Base-by-base conservation (phyloP, 2,797 vertebrate species). In the Cephalopachus bancanus region DNA sequence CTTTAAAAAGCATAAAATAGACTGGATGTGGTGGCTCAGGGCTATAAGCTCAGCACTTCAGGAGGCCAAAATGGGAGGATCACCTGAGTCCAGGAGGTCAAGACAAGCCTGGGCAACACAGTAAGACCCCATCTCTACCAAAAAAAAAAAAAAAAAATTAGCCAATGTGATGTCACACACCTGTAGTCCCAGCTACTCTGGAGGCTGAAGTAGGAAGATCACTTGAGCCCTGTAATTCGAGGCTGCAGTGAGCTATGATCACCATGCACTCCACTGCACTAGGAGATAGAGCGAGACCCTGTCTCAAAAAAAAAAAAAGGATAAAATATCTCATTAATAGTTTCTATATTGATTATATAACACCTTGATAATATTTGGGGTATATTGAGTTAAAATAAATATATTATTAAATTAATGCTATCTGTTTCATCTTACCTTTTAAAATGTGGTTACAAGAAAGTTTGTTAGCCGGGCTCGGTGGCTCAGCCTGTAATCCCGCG, bases 361-460 rank as follows among this genome's bases (percentile, higher is more conserved):
- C 62, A 37, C 64, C 65, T 75, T 92, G 65, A 62, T 83, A 33
- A 59, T 84, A 94, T 74, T 75, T 83, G 10, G 64, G 55, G 12
- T 59, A 28, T 44, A 10, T 30, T 64, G 3, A 9, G 16, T 86
- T 85, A 92, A 55, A 19, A 80, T 84, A 93, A 69, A 85, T 93
- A 26, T 26, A 80, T 94, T 62, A 30, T 60, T 51, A 26, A 85
- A 55, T 85, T 69, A 91, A 78, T 78, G 69, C 91, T 2, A n/a
- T 22, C 28, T 72, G 5, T 76, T 89, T 72, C 24, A 76, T 83
- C 79, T 85, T 89, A n/a, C 65, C 33, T 94, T 95, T 89, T 89
- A 15, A 88, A 94, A 84, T 75, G 14, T 74, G 67, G 55, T 44
- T 62, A 20, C 5, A 69, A 80, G 79, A 85, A 49, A 92, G 57